Evolutionary conservation across 2,797 vertebrate genomes (phyloP), one percentile per base, ranked within the genome.

Genomic region (Intellagama lesueurii): DNA sequence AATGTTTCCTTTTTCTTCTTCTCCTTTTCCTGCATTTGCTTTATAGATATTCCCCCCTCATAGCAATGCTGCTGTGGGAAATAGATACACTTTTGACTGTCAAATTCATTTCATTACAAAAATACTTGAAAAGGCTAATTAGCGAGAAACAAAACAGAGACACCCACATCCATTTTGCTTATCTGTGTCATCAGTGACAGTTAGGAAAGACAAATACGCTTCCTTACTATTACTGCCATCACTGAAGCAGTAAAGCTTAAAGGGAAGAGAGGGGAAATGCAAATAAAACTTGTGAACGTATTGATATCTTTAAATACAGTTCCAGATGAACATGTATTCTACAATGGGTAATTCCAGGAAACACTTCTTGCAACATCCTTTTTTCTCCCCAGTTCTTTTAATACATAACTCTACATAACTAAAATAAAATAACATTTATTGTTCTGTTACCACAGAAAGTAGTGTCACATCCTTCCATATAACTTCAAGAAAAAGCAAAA

Each of bases 121-220:
- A 95, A 93, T 89, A 92, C 89, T 94, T 94, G 94, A 96, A 96
- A 96, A 93, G 47, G 66, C 75, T 95, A 32, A 75, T 94, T 96
- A 96, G 87, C 94, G 94, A 91, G 87, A 95, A 96, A 94, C 83
- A 94, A 96, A 96, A 90, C 76, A 94, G 93, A 90, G 95, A 94
- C 79, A 82, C 88, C 86, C 89, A 96, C 90, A 94, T 94, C 85
- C 83, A 28, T 95, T 95, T 95, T 92, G 87, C 85, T 95, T 95
- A 86, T 92, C 85, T 90, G 32, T 94, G 91, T 95, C 96, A 93
- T 95, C 90, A 82, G 83, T 94, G 94, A 95, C 96, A 95, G 94
- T 92, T 92, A 89, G 11, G 81, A 93, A 88, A 95, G 94, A 95
- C 91, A 96, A 95, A 93, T 90, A 92, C 66, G 78, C 91, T 97